Base-by-base conservation (phyloP, 2,797 vertebrate species). In the Catamblyrhynchus diadema region DNA sequence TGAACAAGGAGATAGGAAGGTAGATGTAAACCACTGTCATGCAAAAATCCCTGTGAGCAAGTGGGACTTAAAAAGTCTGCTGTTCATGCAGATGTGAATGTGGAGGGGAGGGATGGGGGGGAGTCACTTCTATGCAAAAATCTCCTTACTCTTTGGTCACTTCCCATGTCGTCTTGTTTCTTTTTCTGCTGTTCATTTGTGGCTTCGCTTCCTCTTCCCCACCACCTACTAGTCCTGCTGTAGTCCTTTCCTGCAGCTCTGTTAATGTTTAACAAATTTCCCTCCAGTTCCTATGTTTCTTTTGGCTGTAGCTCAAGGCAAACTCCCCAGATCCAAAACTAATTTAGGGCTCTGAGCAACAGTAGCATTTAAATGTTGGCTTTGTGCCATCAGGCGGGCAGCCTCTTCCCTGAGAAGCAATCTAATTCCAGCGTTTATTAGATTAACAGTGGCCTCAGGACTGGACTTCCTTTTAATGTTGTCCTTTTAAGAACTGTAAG, bases 261-360 rank as follows among this genome's bases (percentile, higher is more conserved):
- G 95, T 95, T 95, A 97, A 93, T 79, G 15, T 97, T 97, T 96
- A 96, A 97, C 96, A 95, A 96, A 97, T 95, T 97, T 97, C 86
- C 91, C 92, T 97, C 66, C 91, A 94, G 94, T 96, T 94, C 91
- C 86, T 88, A 71, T 96, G 96, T 97, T 97, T 97, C 97, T 90
- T 96, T 97, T 97, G 97, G 97, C 97, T 95, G 60, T 97, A 90
- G 94, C 92, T 97, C 97, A 97, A 97, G 93, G 91, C 96, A 97
- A 97, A 96, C 96, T 97, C 95, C 96, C 91, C 70, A 97, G 93
- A 97, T 97, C 96, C 96, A 97, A 97, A 96, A 97, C 95, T 97
- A 97, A 97, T 97, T 97, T 95, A 95, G 94, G 91, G 87, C 96
- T 96, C 96, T 92, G 96, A 97, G 96, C 93, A 97, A 97, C 97